Percentiles rank a stretch among this genome's conserved stretches.
These are phyloP conservation scores for Amphipyra berbera DNA, from an alignment of 2,888 invertebrate species.

Conservation along the genomic window DNA sequence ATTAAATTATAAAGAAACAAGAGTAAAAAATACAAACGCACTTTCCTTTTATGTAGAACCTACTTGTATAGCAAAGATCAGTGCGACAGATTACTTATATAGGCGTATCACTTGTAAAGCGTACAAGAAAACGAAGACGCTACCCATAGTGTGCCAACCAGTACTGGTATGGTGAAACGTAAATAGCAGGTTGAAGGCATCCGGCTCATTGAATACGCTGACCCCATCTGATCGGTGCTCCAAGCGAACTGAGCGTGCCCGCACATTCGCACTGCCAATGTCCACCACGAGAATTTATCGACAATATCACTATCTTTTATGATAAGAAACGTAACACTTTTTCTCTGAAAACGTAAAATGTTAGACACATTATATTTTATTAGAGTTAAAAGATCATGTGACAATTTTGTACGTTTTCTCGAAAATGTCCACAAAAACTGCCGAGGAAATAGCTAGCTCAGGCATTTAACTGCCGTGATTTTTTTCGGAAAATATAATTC, in stretches of 20 bases:
- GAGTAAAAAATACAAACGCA: slow-evolving; percentile 34
- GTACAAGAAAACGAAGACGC: slow-evolving; percentile 78
- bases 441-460: slow-evolving; percentile 4
- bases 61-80: slow-evolving; percentile 42
- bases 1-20: slow-evolving; percentile 35
- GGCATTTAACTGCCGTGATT: slow-evolving; percentile 24
- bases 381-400: not conserved
- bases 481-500: slow-evolving; percentile 11
- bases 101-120: slow-evolving; percentile 62
- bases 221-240: slow-evolving; percentile 88
- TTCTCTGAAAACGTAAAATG: slow-evolving; percentile 18
- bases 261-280: slow-evolving; percentile 74
- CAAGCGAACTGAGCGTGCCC: slow-evolving; percentile 73
- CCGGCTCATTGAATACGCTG: slow-evolving; percentile 89
- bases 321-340: slow-evolving; percentile 23
- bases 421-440: slow-evolving; percentile 16
- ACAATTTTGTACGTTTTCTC: slow-evolving; percentile 11
- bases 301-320: slow-evolving; percentile 36
- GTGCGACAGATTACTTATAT: slow-evolving; percentile 59
- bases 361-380: slow-evolving; percentile 6
- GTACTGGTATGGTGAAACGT: slow-evolving; percentile 87
- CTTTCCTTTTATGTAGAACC: slow-evolving; percentile 41
- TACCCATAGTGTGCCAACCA: slow-evolving; percentile 86
- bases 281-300: slow-evolving; percentile 61
- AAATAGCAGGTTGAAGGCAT: slow-evolving; percentile 88